Base-by-base conservation (phyloP, 2,113 vertebrate genomes). In the Glaucomys volans region DNA sequence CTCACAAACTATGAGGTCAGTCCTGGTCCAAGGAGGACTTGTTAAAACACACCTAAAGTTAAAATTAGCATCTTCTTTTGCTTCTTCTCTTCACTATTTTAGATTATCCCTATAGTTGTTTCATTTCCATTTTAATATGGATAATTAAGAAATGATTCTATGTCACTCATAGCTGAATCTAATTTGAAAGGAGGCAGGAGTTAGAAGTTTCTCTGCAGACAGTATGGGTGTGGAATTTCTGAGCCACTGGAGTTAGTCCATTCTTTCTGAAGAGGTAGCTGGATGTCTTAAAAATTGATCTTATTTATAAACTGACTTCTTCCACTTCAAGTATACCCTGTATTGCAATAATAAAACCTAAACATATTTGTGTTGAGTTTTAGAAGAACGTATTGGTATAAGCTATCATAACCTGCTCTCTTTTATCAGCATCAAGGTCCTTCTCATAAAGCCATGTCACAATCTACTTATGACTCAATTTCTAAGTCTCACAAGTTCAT, bases 281-380 rank as follows among this genome's bases (percentile, higher is more conserved):
- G 67, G 57, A 50, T 59, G 52, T 37, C 40, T 71, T 35, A 64
- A 76, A 62, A 62, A 62, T 66, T 8, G 8, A 28, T 52, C 62
- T 72, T 84, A 96, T 42, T 59, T 91, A 44, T 24, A 84, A 72
- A 52, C 26, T 76, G 22, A 67, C 77, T 64, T 83, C 24, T 40
- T 28, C 17, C 3, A 50, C 14, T n/a, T 62, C 17, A 37, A 80
- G 37, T 30, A 75, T 44, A 5, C 6, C n/a, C 35, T 85, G 16
- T 54, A 11, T 40, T 69, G 62, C 37, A 84, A n/a, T 71, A 92
- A 52, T 89, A 77, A 84, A 92, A 72, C 42, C n/a, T 72, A 79
- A 93, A 37, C 13, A 69, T 44, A 74, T 85, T 72, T 90, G 80
- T 79, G 80, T 86, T 85, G 80, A 93, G 14, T 85, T 93, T 85